Percentiles rank a stretch among this genome's conserved stretches.
Conservation (phyloP, 2,888 invertebrate species). For the Aspidapion aeneum region DNA sequence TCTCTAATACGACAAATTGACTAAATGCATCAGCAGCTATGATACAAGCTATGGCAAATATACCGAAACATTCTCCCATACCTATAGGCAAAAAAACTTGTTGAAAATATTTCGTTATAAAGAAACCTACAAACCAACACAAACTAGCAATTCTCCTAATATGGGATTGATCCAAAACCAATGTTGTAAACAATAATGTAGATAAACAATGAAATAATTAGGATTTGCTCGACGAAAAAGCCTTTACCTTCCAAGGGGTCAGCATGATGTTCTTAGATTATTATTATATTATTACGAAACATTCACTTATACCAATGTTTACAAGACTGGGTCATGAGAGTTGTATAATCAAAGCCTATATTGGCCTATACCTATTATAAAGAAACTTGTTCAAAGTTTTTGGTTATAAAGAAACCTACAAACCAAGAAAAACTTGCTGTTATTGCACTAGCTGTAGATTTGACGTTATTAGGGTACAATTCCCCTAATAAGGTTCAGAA, state of each 20-base stretch:
- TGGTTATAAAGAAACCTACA: constrained; percentile 71
- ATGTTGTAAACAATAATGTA: constrained; percentile 75
- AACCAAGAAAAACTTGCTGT: constrained; percentile 77
- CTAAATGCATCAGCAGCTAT: constrained; percentile 67
- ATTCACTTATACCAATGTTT: too few species aligned
- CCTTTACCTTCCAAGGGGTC: too few species aligned
- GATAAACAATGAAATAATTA: constrained; percentile 57
- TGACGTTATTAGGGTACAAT: constrained; percentile 75
- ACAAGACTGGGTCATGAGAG: too few species aligned
- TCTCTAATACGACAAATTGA: constrained; percentile 75
- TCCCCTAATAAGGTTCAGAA: constrained; percentile 84
- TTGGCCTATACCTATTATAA: too few species aligned
- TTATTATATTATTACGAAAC: too few species aligned
- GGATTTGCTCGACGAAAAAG: too few species aligned
- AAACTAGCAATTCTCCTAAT: constrained; percentile 75
- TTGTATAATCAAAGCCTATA: too few species aligned
- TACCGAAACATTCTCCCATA: constrained; percentile 65
- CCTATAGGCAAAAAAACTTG: constrained; percentile 58
- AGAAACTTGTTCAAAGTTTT: constrained; percentile 52
- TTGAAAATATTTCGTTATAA: constrained; percentile 70
- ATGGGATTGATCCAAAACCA: constrained; percentile 75
- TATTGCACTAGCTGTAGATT: constrained; percentile 70
- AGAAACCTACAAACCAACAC: constrained; percentile 73
- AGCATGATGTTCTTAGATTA: too few species aligned
- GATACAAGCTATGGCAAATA: constrained; percentile 62